Conservation (phyloP, 2,888 invertebrate genomes). For the Griposia aprilina region DNA sequence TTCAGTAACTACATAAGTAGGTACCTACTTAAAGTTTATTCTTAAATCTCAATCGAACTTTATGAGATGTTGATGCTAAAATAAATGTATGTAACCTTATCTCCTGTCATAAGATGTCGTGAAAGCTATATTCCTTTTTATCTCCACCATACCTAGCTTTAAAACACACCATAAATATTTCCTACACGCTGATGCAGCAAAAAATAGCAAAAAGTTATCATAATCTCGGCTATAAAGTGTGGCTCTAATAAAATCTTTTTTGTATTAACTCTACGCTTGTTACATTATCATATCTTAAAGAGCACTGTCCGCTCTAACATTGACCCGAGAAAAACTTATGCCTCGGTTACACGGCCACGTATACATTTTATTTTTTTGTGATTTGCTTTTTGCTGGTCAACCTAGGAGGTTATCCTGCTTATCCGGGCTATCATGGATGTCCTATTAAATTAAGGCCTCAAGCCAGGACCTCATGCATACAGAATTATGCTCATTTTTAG, state of each 20-base stretch:
- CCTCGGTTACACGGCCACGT: neutral
- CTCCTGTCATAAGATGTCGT: too few species aligned
- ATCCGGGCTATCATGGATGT: neutral
- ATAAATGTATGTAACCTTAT: slow-evolving; percentile 5
- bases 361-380: neutral
- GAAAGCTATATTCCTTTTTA: slow-evolving; percentile 11
- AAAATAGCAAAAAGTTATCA: slow-evolving; percentile 33
- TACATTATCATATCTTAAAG: slow-evolving; percentile 32
- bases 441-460: neutral
- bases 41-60: neutral
- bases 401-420: neutral
- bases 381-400: neutral
- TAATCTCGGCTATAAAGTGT: slow-evolving; percentile 27
- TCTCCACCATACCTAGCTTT: neutral
- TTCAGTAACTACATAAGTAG: neutral
- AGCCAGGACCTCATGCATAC: neutral
- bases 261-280: slow-evolving; percentile 7
- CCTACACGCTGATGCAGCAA: slow-evolving; percentile 12
- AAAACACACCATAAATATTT: slow-evolving; percentile 28
- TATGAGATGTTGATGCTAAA: neutral
- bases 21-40: neutral
- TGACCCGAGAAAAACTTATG: slow-evolving; percentile 1
- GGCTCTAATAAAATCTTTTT: slow-evolving; percentile 41
- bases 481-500: neutral
- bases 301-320: slow-evolving; percentile 9